phyloP scores from a whole-genome alignment of 2,888 invertebrate genomes.

The Brassicogethes aeneus region DNA sequence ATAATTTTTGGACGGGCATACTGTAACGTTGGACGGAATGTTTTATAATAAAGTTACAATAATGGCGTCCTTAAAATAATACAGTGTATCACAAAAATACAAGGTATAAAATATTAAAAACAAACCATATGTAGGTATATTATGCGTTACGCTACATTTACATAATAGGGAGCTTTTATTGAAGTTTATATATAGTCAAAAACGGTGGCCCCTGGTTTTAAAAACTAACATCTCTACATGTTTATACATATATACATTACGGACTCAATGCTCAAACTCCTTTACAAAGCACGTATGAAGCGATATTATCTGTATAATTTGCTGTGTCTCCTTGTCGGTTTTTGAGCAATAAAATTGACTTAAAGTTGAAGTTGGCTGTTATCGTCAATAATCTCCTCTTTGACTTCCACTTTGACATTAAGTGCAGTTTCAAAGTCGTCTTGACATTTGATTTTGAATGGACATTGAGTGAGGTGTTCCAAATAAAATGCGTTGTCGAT shows the following conservation, averaged over 20 bases:
- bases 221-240: neutral
- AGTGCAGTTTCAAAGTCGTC: neutral
- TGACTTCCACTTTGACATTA: neutral
- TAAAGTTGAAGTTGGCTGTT: neutral
- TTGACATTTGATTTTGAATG: neutral
- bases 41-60: neutral
- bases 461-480: neutral
- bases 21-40: neutral
- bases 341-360: too few relatives aligned
- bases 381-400: neutral
- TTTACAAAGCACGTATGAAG: too few relatives aligned
- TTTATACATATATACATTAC: neutral
- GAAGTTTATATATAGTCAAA: too few relatives aligned
- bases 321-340: too few relatives aligned
- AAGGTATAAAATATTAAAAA: too few relatives aligned
- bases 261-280: too few relatives aligned
- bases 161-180: too few relatives aligned
- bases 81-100: too few relatives aligned
- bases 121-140: too few relatives aligned
- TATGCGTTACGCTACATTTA: too few relatives aligned
- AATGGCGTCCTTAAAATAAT: neutral
- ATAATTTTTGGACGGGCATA: neutral
- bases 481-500: slow-evolving; percentile 10
- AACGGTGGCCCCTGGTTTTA: neutral
- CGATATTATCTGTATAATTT: neutral